Evolutionary conservation across 2,888 invertebrate genomes (phyloP).

Genomic region (Iphiclides podalirius): DNA sequence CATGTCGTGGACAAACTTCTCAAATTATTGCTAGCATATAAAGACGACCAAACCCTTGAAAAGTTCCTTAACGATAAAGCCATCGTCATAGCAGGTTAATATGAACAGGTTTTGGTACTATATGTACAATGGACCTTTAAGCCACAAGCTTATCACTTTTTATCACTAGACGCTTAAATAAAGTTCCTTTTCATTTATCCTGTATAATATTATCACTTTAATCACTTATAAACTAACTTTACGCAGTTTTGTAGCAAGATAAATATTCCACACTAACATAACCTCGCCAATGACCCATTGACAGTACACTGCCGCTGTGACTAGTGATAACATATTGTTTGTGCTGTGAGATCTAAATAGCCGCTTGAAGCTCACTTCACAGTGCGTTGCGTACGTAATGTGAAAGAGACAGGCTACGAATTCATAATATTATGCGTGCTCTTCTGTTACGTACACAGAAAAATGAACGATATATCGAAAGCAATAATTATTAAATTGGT

Average conservation of each 20-base stretch:
- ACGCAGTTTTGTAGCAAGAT: slow-evolving; percentile 10
- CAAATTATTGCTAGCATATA: slow-evolving; percentile 48
- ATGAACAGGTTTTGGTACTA: slow-evolving; percentile 1
- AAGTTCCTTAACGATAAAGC: slow-evolving; percentile 49
- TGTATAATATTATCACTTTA: neutral
- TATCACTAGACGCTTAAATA: too few relatives aligned
- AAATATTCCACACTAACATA: slow-evolving; percentile 31
- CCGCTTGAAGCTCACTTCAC: slow-evolving; percentile 41
- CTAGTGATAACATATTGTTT: too few relatives aligned
- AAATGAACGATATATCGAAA: neutral
- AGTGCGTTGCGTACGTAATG: slow-evolving; percentile 26
- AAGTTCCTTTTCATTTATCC: neutral
- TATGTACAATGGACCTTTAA: neutral
- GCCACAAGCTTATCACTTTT: too few relatives aligned
- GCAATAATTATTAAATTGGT: slow-evolving; percentile 1
- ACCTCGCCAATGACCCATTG: slow-evolving; percentile 53
- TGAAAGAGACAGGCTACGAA: slow-evolving; percentile 13
- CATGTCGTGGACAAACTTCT: slow-evolving; percentile 61
- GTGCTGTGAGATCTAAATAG: slow-evolving; percentile 31
- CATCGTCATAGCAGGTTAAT: slow-evolving; percentile 36
- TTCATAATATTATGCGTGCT: neutral
- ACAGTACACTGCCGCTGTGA: slow-evolving; percentile 44
- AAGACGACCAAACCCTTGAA: slow-evolving; percentile 42
- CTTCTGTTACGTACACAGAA: neutral
- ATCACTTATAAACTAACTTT: neutral